Evolutionary conservation across 2,797 vertebrate genomes (phyloP), one percentile per base, ranked within the genome.

Genomic region (Sandelia bainsii): DNA sequence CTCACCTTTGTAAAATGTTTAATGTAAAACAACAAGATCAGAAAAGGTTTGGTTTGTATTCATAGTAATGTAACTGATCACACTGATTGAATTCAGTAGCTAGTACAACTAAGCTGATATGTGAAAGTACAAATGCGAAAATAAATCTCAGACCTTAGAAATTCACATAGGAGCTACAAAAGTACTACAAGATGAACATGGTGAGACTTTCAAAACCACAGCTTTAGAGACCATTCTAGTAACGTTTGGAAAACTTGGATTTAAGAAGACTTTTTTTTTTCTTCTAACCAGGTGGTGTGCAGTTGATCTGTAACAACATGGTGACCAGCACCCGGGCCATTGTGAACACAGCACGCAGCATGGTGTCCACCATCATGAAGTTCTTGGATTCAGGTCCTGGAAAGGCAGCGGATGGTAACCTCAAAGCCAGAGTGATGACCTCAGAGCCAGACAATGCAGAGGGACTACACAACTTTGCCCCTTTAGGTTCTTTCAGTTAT

Each of bases 311-410:
- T 86, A 99, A 99, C 94, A 99, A 99, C 91, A 99, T 99, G 98
- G 98, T 99, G 85, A 99, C 98, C 3, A 99, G 98, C 89, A 99
- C 98, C n/a, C 95, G 98, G 87, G 98, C 98, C 79, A 99, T 99
- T 66, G 98, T 99, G 72, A 99, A 99, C 91, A 99, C 98, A 16
- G 98, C 98, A 10, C 97, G 98, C 89, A 99, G 98, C 86, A 99
- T 99, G 98, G 98, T 99, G 75, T 99, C 98, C 37, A 99, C 98
- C 74, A 99, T 99, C 85, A 99, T 99, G 98, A 99, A 99, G 91
- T 99, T 99, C 89, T 94, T 99, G 69, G 98, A 99, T 84, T 98
- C 95, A 5, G 97, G 98, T 23, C 98, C 97, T 1, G 98, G 96
- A 73, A 99, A 99, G 90, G 89, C 95, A 0, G 91, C 96, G 1